Conservation (phyloP, 2,797 vertebrate species). For the Chelmon rostratus region DNA sequence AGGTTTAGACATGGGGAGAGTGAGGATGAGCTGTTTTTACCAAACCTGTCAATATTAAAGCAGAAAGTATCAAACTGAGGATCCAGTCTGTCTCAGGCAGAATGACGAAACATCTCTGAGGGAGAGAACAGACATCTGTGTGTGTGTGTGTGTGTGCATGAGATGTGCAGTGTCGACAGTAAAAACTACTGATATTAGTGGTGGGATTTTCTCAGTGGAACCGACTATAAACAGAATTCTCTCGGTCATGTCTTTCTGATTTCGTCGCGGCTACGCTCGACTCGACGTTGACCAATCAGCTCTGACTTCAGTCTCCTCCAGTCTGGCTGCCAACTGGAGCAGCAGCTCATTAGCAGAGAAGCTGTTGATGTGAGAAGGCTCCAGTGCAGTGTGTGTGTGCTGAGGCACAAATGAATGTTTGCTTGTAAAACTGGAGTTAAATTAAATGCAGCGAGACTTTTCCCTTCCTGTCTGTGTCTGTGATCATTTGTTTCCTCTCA, state of each 20-base stretch:
- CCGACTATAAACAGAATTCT: constrained; percentile 9
- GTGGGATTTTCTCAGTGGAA: background rate
- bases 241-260: background rate
- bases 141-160: constrained; percentile 3
- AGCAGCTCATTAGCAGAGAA: too few species aligned
- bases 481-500: constrained; percentile 17
- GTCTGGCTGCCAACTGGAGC: constrained; percentile 14
- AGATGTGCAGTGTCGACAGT: background rate
- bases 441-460: constrained; percentile 1
- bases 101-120: constrained; percentile 34
- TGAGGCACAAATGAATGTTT: constrained; percentile 7
- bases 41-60: constrained; percentile 44
- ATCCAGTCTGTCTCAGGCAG: constrained; percentile 17
- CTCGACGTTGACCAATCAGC: constrained; percentile 28
- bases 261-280: background rate
- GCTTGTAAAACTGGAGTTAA: background rate
- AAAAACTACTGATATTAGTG: background rate
- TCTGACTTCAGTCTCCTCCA: constrained; percentile 12
- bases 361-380: too few species aligned
- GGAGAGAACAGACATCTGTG: constrained; percentile 12
- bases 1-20: background rate
- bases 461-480: constrained; percentile 16
- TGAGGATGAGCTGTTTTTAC: constrained; percentile 6
- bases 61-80: constrained; percentile 33
- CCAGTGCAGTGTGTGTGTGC: background rate